These are phyloP conservation scores for Orussus abietinus DNA, from an alignment of 1,140 invertebrate species.

Conservation along the genomic window DNA sequence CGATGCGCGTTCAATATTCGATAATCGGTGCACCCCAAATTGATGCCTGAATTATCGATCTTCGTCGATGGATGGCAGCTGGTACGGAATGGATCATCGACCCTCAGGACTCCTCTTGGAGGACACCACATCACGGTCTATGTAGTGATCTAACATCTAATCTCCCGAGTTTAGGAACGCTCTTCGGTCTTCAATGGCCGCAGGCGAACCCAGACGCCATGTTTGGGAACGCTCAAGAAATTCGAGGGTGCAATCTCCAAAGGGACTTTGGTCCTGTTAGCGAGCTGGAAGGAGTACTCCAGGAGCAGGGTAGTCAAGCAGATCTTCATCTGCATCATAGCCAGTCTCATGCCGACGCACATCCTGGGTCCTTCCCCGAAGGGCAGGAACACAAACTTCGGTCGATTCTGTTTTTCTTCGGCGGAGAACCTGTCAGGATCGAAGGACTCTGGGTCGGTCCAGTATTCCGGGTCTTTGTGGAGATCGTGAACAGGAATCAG, in stretches of 20 bases:
- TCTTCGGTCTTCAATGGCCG: too few relatives aligned
- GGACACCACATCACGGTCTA: too few relatives aligned
- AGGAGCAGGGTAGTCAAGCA: constrained; percentile 42
- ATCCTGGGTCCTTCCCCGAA: constrained; percentile 60
- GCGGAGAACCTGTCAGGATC: constrained; percentile 64
- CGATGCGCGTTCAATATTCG: too few relatives aligned
- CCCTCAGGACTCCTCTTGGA: too few relatives aligned
- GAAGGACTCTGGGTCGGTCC: constrained; percentile 60
- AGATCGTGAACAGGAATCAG: constrained; percentile 39
- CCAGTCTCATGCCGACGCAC: constrained; percentile 56
- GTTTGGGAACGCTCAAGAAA: constrained; percentile 6
- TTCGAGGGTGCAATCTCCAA: constrained; percentile 16
- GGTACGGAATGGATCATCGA: too few relatives aligned
- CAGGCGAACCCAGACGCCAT: constrained; percentile 20
- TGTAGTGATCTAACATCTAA: too few relatives aligned
- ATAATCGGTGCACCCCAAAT: too few relatives aligned
- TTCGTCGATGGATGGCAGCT: too few relatives aligned
- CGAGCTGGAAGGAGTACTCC: constrained; percentile 30
- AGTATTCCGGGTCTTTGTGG: constrained; percentile 54
- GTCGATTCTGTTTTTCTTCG: constrained; percentile 32
- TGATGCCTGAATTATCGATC: too few relatives aligned
- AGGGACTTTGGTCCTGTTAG: constrained; percentile 23
- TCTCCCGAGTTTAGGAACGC: too few relatives aligned
- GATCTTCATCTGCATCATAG: constrained; percentile 50
- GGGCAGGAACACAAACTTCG: constrained; percentile 51